Evolutionary conservation across 2,888 invertebrate species (phyloP), one percentile per base, ranked within the genome.

Genomic region (Tenthredo scrophulariae): DNA sequence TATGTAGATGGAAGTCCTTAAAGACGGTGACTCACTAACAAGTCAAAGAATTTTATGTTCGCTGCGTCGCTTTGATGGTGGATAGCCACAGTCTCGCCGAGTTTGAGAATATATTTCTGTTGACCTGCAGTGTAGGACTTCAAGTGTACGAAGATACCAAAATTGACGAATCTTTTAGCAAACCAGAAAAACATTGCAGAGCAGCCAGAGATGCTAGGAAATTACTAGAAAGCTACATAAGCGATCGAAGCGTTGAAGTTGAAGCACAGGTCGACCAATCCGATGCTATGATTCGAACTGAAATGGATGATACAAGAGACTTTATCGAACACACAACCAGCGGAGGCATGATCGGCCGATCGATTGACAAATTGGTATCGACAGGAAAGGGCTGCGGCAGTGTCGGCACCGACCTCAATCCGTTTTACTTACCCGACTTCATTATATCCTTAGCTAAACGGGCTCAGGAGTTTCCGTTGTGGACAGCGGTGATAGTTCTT

Each of bases 21-120:
- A 77, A 84, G 13, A 72, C 29, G 3, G 65, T 82, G 0, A 70
- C 67, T 26, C 84, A 85, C 37, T 2, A 13, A 4, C 37, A 18
- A 18, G 43, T 87, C 6, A 83, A 85, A 65, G 85, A 87, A 9
- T 87, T 87, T 22, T 87, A 26, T 22, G 37, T 86, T 46, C 77
- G 86, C 3, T 87, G 87, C 54, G 82, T 86, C 6, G 85, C 86
- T 0, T 40, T 87, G 2, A 86, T 85, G 85, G 80, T 87, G 0
- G 86, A 87, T 29, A 82, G 85, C n/a, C 77, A 58, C 54, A 43
- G 54, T 26, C 40, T 86, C 7, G 33, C 22, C 9, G 79, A 86
- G 15, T 87, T 87, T 15, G 13, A 85, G 15, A 54, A 85, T n/a
- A 65, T 86, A 15, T 86, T 87, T 33, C 46, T 22, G 6, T 50